phyloP scores from a whole-genome alignment of 2,888 invertebrate species.

The Amiota minor region DNA sequence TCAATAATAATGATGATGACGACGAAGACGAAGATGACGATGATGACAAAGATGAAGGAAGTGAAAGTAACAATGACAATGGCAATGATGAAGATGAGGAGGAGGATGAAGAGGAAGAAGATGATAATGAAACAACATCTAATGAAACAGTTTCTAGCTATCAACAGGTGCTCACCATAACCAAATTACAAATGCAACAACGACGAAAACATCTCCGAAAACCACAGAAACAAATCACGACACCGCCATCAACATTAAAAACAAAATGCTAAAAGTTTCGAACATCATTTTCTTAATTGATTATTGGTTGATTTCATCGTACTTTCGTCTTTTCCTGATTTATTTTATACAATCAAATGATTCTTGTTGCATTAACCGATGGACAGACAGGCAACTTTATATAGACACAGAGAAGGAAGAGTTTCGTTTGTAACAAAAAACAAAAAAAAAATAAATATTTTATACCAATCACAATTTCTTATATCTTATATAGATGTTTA shows the following conservation, averaged over 20 bases:
- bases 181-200: conserved; percentile 67
- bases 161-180: conserved; percentile 65
- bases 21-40: conserved; percentile 27
- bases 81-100: conserved; percentile 41
- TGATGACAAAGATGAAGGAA: conserved; percentile 48
- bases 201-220: conserved; percentile 72
- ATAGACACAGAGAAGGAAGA: too few relatives aligned
- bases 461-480: too few relatives aligned
- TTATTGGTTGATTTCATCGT: too few relatives aligned
- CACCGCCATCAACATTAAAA: neutral
- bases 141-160: conserved; percentile 63
- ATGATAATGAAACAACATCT: conserved; percentile 55
- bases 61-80: conserved; percentile 48
- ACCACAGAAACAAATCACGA: conserved; percentile 57
- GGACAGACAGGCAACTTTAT: too few relatives aligned
- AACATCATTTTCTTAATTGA: neutral
- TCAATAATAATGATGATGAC: neutral
- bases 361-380: too few relatives aligned
- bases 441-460: too few relatives aligned
- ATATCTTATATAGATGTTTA: too few relatives aligned
- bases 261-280: neutral
- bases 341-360: too few relatives aligned
- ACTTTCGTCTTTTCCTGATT: too few relatives aligned
- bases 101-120: conserved; percentile 48
- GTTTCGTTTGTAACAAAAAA: too few relatives aligned